Percentiles rank a stretch among this genome's conserved stretches.
Evolutionary conservation across 2,113 vertebrate genomes (phyloP).

Genomic region (Dendrocopos noguchii): DNA sequence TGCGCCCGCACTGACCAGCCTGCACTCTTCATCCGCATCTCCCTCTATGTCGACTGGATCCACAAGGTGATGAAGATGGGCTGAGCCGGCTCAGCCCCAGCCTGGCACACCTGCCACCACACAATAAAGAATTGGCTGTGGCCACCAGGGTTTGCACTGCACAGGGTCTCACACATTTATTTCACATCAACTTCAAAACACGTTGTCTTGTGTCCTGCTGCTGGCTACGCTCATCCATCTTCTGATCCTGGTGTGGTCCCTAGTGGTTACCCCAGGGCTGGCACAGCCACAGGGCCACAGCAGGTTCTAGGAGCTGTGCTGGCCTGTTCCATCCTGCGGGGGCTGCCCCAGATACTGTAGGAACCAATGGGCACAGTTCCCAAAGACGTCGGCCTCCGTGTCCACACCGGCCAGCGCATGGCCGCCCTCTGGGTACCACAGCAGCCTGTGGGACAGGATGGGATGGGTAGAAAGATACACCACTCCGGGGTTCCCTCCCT

Average conservation of each 20-base stretch:
- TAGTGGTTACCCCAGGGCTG: not conserved
- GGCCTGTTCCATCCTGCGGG: rapidly evolving
- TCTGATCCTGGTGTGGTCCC: not conserved
- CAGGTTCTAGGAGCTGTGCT: not conserved
- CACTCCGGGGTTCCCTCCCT: not conserved
- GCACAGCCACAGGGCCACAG: rapidly evolving
- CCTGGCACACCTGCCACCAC: rapidly evolving
- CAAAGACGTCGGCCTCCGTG: conserved; percentile 78
- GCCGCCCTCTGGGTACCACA: conserved; percentile 83
- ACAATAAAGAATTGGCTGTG: not conserved
- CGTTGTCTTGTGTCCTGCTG: not conserved
- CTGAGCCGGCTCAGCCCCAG: conserved; percentile 35
- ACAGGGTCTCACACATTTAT: not conserved
- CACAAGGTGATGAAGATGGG: conserved; percentile 93
- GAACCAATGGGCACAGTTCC: conserved; percentile 81
- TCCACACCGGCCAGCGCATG: conserved; percentile 79
- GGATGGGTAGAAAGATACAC: not conserved
- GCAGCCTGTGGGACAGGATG: conserved; percentile 62
- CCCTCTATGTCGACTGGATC: conserved; percentile 94
- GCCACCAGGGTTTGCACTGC: rapidly evolving
- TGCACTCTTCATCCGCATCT: conserved; percentile 90
- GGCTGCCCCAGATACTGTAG: conserved; percentile 68
- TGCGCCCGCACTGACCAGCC: conserved; percentile 89
- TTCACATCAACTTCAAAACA: not conserved
- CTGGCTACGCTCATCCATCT: rapidly evolving